Evolutionary conservation across 2,888 invertebrate species (phyloP).

Genomic region (Himalopsyche anomala): DNA sequence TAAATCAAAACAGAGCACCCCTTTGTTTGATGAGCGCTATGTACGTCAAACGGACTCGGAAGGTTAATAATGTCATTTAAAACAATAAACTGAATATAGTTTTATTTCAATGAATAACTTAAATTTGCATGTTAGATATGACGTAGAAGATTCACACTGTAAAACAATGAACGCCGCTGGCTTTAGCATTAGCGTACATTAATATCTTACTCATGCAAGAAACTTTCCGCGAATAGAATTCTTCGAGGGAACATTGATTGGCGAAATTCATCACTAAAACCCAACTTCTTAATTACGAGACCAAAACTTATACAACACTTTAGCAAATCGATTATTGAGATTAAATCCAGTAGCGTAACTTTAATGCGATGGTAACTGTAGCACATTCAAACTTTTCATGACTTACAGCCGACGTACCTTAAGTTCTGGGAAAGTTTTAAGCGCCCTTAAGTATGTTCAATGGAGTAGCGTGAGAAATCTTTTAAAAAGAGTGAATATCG

Average conservation of each 20-base stretch:
- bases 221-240: conserved; percentile 5
- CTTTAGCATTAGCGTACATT: too few relatives aligned
- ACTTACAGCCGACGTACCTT: too few relatives aligned
- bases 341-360: neutral
- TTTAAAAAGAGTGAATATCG: neutral
- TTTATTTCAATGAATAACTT: too few relatives aligned
- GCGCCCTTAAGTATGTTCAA: neutral
- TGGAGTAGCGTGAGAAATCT: neutral
- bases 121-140: too few relatives aligned
- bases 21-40: too few relatives aligned
- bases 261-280: neutral
- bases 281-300: neutral
- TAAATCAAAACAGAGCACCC: too few relatives aligned
- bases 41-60: too few relatives aligned
- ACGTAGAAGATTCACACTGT: too few relatives aligned
- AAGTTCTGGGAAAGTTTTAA: neutral
- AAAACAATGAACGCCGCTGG: too few relatives aligned
- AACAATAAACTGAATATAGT: too few relatives aligned
- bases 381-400: neutral
- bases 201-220: neutral
- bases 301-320: neutral
- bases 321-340: neutral
- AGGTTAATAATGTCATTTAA: too few relatives aligned
- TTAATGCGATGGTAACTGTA: neutral
- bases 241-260: neutral